These are phyloP conservation scores for Syrrhaptes paradoxus DNA, from an alignment of 2,113 vertebrate species.

Conservation along the genomic window DNA sequence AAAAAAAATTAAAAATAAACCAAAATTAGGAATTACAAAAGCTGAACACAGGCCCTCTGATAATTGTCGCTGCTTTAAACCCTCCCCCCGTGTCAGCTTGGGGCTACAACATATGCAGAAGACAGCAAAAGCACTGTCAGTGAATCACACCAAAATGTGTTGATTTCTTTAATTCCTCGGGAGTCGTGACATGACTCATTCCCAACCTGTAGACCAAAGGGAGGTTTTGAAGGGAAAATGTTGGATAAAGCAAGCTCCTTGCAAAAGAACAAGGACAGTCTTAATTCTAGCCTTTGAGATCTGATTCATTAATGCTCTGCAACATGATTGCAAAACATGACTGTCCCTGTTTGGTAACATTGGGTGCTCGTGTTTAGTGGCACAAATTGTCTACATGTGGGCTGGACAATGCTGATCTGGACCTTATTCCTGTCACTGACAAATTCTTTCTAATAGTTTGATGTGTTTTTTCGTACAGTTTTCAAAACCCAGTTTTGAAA, in stretches of 20 bases:
- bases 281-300: not conserved
- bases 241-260: not conserved
- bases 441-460: not conserved
- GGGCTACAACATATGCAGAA: not conserved
- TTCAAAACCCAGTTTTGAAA: not conserved
- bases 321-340: not conserved
- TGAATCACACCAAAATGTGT: constrained; percentile 23
- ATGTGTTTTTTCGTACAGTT: not conserved
- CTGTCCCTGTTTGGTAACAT: not conserved
- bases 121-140: not conserved
- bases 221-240: not conserved
- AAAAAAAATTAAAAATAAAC: not conserved
- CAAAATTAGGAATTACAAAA: constrained; percentile 32
- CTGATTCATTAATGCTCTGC: not conserved
- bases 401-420: not conserved
- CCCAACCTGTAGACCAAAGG: not conserved
- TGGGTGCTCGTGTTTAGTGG: not conserved
- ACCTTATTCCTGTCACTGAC: not conserved
- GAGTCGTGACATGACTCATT: constrained; percentile 8
- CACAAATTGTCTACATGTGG: not conserved
- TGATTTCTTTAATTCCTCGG: not conserved
- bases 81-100: not conserved
- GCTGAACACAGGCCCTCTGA: constrained; percentile 32
- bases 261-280: not conserved
- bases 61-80: not conserved